Percentiles rank a stretch among this genome's conserved stretches.
Evolutionary conservation across 53 echinoderm and acorn worm species (phyloP).

Genomic region (Pentamera pediparva): DNA sequence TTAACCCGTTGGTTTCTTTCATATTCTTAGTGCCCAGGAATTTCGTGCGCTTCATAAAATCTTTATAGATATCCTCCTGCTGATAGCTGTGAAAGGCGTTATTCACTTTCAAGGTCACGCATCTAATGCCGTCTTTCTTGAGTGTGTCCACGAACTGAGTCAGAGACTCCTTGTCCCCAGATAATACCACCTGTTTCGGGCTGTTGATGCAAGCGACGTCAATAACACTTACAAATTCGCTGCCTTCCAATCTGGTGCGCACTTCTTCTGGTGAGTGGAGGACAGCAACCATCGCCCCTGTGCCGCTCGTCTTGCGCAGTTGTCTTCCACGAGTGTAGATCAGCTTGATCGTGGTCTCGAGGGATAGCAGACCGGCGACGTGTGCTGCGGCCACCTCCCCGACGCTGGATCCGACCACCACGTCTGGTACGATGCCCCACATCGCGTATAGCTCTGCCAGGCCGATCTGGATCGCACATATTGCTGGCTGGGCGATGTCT

Average conservation of each 20-base stretch:
- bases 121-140: slow-evolving; percentile 67
- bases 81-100: slow-evolving; percentile 99
- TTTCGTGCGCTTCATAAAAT: slow-evolving; percentile 79
- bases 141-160: slow-evolving; percentile 61
- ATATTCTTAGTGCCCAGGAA: slow-evolving; percentile 49
- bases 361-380: slow-evolving; percentile 74
- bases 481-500: slow-evolving; percentile 92
- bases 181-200: slow-evolving; percentile 86
- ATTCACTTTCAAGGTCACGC: slow-evolving; percentile 72
- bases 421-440: slow-evolving; percentile 86
- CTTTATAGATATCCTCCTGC: slow-evolving; percentile 78
- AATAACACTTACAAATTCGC: slow-evolving; percentile 75
- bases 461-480: slow-evolving; percentile 86
- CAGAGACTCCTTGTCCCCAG: slow-evolving; percentile 82
- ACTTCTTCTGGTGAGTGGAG: slow-evolving; percentile 82
- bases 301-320: slow-evolving; percentile 83
- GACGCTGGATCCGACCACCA: slow-evolving; percentile 89
- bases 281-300: slow-evolving; percentile 92
- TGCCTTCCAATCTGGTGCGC: slow-evolving; percentile 65
- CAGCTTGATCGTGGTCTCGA: slow-evolving; percentile 79
- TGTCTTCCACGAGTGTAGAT: slow-evolving; percentile 91
- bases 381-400: slow-evolving; percentile 97
- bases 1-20: slow-evolving; percentile 40
- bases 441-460: slow-evolving; percentile 81
- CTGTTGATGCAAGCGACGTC: slow-evolving; percentile 95